Evolutionary conservation across 1,140 invertebrate genomes (phyloP).

Genomic region (Achroia grisella): DNA sequence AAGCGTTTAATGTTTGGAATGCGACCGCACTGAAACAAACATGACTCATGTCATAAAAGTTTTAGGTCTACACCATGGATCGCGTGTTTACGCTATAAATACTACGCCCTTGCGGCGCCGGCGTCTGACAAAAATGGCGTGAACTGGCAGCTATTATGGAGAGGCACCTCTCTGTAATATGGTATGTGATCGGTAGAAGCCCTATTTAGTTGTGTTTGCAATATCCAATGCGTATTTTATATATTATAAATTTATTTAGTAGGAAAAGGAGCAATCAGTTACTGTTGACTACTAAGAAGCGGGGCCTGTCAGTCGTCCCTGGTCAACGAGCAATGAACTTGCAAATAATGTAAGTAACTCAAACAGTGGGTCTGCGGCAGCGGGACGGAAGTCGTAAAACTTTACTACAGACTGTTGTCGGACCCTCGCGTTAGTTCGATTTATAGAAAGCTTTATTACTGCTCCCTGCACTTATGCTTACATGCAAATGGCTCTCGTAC

Average conservation of each 20-base stretch:
- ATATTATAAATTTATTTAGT: not conserved
- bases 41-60: slow-evolving; percentile 21
- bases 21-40: slow-evolving; percentile 2
- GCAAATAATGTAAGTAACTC: not conserved
- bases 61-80: slow-evolving; percentile 13
- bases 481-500: slow-evolving; percentile 13
- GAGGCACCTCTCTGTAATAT: slow-evolving; percentile 7
- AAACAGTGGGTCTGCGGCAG: slow-evolving; percentile 2
- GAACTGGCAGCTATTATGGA: slow-evolving; percentile 20
- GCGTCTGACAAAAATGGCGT: slow-evolving; percentile 27
- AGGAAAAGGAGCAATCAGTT: too few relatives aligned
- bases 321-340: not conserved
- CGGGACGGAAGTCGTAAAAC: slow-evolving; percentile 32
- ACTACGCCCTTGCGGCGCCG: slow-evolving; percentile 20
- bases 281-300: too few relatives aligned
- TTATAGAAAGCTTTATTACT: slow-evolving; percentile 24
- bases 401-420: slow-evolving; percentile 17
- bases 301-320: not conserved
- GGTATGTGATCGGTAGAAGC: slow-evolving; percentile 6
- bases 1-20: slow-evolving; percentile 8
- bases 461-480: not conserved
- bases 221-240: not conserved
- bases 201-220: slow-evolving; percentile 13
- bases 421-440: slow-evolving; percentile 15
- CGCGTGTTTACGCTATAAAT: slow-evolving; percentile 18